These are phyloP conservation scores for Buathra laborator DNA, from an alignment of 2,888 invertebrate genomes.

Conservation along the genomic window DNA sequence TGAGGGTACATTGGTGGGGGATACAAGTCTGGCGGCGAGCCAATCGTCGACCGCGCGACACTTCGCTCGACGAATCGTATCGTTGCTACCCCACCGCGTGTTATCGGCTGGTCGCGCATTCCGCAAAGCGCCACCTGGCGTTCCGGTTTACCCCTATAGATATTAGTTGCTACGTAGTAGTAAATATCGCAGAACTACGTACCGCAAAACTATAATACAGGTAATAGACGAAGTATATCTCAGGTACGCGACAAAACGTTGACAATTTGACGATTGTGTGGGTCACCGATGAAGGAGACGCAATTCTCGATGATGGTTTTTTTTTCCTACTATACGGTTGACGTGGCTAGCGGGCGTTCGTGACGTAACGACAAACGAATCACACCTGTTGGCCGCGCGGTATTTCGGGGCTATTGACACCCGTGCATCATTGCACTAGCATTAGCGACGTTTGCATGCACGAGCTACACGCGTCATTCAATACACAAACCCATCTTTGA, in stretches of 20 bases:
- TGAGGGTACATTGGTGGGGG: slow-evolving; percentile 1
- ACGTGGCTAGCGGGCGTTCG: background rate
- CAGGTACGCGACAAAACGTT: background rate
- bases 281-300: background rate
- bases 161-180: background rate
- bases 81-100: background rate
- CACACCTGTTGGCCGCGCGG: slow-evolving; percentile 10
- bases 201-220: background rate
- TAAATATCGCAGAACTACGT: background rate
- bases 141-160: background rate
- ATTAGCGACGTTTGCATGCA: too few species aligned
- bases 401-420: slow-evolving; percentile 51
- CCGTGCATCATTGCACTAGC: background rate
- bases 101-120: background rate
- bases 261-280: background rate
- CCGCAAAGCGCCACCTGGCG: slow-evolving; percentile 50
- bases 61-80: slow-evolving; percentile 23
- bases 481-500: background rate
- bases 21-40: slow-evolving; percentile 46
- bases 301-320: background rate
- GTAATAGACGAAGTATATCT: background rate
- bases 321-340: background rate
- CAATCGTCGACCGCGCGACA: slow-evolving; percentile 54
- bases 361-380: background rate
- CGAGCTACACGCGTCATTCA: too few species aligned